A percentile compares a stretch with the other conserved stretches of the same genome.
Evolutionary conservation across 1,140 invertebrate species (phyloP).

Genomic region (Drosophila pectinifera): DNA sequence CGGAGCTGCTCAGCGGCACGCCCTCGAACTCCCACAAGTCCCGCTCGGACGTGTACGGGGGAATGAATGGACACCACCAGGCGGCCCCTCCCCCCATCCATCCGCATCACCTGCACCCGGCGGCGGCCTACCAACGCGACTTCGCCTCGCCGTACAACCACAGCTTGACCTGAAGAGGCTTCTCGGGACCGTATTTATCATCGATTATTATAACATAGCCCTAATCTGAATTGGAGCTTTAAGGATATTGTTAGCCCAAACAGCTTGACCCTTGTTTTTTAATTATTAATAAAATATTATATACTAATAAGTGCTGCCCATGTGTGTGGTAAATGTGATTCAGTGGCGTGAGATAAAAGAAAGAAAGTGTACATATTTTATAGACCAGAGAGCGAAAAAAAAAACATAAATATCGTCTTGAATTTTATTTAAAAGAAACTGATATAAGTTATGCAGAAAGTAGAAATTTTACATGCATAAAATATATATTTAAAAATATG

Average conservation of each 20-base stretch:
- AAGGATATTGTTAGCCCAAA: neutral
- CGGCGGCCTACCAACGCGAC: constrained; percentile 74
- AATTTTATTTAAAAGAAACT: too few relatives aligned
- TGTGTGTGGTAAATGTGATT: neutral
- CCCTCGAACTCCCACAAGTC: constrained; percentile 85
- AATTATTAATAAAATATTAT: constrained; percentile 4
- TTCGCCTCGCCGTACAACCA: constrained; percentile 82
- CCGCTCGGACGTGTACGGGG: constrained; percentile 81
- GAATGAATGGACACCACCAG: constrained; percentile 80
- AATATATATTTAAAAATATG: too few relatives aligned
- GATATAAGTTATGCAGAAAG: too few relatives aligned
- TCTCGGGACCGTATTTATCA: neutral
- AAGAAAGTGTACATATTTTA: neutral
- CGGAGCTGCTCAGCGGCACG: constrained; percentile 92
- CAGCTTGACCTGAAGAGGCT: constrained; percentile 38
- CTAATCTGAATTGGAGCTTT: neutral
- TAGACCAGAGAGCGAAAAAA: neutral
- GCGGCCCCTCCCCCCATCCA: constrained; percentile 64
- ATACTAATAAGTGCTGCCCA: neutral
- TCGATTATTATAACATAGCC: neutral
- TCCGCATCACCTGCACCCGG: constrained; percentile 75
- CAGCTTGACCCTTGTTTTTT: neutral
- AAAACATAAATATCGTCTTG: too few relatives aligned
- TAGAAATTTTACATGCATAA: too few relatives aligned
- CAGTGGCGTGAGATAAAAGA: neutral